Conservation (phyloP, 2,888 invertebrate species). For the Diabrotica balteata region DNA sequence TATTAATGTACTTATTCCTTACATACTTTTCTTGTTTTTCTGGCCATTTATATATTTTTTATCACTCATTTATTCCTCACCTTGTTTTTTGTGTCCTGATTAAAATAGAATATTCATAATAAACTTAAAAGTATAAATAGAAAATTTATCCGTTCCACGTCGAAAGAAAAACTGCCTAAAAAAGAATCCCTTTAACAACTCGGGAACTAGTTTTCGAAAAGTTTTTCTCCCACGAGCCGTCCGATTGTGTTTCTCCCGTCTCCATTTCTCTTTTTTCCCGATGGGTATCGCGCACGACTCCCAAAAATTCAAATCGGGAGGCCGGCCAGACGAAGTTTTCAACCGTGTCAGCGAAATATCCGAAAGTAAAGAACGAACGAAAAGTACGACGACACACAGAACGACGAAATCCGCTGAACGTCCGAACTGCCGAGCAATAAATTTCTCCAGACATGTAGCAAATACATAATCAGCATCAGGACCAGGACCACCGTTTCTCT, state of each 20-base stretch:
- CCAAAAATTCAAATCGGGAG: constrained; percentile 9
- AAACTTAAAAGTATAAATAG: too few relatives aligned
- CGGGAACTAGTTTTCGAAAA: background rate
- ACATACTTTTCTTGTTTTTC: too few relatives aligned
- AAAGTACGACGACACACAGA: constrained; percentile 13
- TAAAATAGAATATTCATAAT: too few relatives aligned
- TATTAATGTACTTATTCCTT: too few relatives aligned
- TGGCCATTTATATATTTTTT: too few relatives aligned
- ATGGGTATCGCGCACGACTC: background rate
- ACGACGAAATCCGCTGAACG: constrained; percentile 42
- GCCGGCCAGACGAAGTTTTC: constrained; percentile 16
- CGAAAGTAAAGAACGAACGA: constrained; percentile 27
- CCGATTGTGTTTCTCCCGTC: constrained; percentile 4
- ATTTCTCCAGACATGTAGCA: constrained; percentile 58
- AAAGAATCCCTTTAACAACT: too few relatives aligned
- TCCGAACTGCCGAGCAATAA: constrained; percentile 48
- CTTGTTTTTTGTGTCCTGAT: too few relatives aligned
- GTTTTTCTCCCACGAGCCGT: background rate
- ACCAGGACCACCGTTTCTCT: constrained; percentile 22
- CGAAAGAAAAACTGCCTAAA: too few relatives aligned
- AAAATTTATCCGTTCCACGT: too few relatives aligned
- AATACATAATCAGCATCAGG: constrained; percentile 57
- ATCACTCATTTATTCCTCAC: too few relatives aligned
- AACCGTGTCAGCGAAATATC: constrained; percentile 18
- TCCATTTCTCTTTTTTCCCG: background rate